phyloP scores from a whole-genome alignment of 2,888 invertebrate species.

The Sphaerophoria taeniata region DNA sequence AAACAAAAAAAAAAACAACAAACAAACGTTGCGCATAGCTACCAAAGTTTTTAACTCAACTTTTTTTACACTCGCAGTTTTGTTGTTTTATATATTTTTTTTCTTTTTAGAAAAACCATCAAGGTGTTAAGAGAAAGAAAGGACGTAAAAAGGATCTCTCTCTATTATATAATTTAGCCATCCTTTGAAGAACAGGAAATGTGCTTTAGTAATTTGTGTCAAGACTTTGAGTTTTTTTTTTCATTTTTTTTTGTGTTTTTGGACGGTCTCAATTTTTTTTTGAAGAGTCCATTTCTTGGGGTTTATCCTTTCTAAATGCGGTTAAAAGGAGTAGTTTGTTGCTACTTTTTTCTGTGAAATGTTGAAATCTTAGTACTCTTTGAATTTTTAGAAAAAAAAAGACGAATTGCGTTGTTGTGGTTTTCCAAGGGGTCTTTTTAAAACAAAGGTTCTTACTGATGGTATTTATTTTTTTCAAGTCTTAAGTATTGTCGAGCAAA shows the following conservation, averaged over 20 bases:
- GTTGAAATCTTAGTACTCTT: not conserved
- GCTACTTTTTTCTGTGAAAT: not conserved
- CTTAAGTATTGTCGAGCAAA: no score
- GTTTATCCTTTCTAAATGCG: conserved; percentile 18
- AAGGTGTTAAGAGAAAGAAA: conserved; percentile 12
- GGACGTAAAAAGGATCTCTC: conserved; percentile 1
- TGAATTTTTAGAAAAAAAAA: conserved; percentile 3
- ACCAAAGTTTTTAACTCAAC: not conserved
- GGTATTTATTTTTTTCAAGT: no score
- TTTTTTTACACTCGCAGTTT: not conserved
- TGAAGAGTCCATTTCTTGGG: not conserved
- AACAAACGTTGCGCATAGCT: conserved; percentile 7
- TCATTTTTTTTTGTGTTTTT: conserved; percentile 4
- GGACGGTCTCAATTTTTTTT: no score
- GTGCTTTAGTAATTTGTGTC: conserved; percentile 57
- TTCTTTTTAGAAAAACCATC: not conserved
- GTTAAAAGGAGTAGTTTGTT: not conserved
- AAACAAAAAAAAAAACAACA: no score
- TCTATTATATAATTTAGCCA: conserved; percentile 10
- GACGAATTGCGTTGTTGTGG: conserved; percentile 3
- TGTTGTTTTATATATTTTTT: not conserved
- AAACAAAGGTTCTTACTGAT: not conserved
- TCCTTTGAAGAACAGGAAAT: conserved; percentile 25
- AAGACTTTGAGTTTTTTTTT: conserved; percentile 31
- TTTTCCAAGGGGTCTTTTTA: not conserved